These are phyloP conservation scores for Bambusicola thoracicus DNA, from an alignment of 2,113 vertebrate genomes.

Conservation along the genomic window DNA sequence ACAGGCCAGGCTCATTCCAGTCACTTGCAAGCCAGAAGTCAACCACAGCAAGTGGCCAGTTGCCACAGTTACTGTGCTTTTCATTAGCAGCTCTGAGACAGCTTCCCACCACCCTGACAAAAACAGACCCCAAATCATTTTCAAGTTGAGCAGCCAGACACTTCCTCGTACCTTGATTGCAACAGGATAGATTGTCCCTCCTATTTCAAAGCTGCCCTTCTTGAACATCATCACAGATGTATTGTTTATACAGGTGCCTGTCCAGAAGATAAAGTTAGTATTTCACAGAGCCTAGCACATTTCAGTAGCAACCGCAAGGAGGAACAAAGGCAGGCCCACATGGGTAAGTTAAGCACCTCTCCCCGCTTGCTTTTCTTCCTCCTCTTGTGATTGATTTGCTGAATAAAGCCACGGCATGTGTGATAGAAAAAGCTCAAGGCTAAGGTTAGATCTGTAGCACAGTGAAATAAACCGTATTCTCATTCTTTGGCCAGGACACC, in stretches of 20 bases:
- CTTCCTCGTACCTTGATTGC: conserved; percentile 90
- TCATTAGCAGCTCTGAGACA: not conserved
- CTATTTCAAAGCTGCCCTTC: conserved; percentile 98
- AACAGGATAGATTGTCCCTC: conserved; percentile 92
- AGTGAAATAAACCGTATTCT: not conserved
- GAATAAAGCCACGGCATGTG: not conserved
- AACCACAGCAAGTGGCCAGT: not conserved
- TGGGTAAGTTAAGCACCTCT: not conserved
- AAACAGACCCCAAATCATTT: not conserved
- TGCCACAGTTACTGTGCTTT: not conserved
- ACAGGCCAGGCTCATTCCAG: not conserved
- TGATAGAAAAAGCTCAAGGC: not conserved
- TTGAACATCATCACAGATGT: conserved; percentile 99
- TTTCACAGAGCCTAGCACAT: not conserved
- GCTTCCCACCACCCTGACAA: not conserved
- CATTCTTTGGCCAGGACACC: not conserved
- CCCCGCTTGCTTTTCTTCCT: not conserved
- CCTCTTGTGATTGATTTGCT: not conserved
- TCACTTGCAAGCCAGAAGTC: not conserved
- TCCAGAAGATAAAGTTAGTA: not conserved
- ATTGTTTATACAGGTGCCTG: conserved; percentile 97
- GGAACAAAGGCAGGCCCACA: not conserved
- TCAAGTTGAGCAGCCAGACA: not conserved
- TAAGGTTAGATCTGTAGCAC: not conserved
- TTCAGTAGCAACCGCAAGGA: not conserved